A percentile compares a stretch with the other conserved stretches of the same genome.
Conservation (phyloP, 2,797 vertebrate genomes). For the Poeciliopsis presidionis region DNA sequence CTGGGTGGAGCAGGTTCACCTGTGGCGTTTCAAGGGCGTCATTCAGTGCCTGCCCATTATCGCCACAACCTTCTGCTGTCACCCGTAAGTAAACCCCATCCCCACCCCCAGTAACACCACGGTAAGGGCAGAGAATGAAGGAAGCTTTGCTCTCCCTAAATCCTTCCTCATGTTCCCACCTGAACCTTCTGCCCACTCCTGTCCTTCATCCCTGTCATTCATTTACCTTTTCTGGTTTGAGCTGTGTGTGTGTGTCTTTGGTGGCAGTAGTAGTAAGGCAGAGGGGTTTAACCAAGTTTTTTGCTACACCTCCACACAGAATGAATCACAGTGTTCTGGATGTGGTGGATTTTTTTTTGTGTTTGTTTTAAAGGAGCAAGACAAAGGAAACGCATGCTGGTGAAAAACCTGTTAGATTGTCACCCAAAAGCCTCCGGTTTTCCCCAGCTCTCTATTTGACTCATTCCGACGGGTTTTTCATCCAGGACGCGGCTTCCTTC, state of each 20-base stretch:
- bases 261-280: constrained; percentile 59
- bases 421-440: not conserved
- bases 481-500: constrained; percentile 49
- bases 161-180: constrained; percentile 17
- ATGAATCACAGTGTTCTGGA: constrained; percentile 17
- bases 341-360: constrained; percentile 21
- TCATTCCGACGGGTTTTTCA: constrained; percentile 51
- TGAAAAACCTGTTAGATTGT: constrained; percentile 48
- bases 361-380: constrained; percentile 51
- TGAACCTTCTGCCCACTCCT: constrained; percentile 25
- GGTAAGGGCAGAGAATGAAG: constrained; percentile 47
- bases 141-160: constrained; percentile 42
- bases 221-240: constrained; percentile 49
- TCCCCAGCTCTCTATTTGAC: constrained; percentile 10
- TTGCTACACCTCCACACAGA: constrained; percentile 20
- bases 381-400: constrained; percentile 53
- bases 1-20: constrained; percentile 79
- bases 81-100: constrained; percentile 79
- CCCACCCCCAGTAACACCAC: constrained; percentile 46
- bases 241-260: constrained; percentile 29
- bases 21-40: constrained; percentile 81
- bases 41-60: constrained; percentile 82
- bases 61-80: constrained; percentile 83
- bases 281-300: constrained; percentile 24
- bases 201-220: constrained; percentile 45